These are phyloP conservation scores for Hypomecis punctinalis DNA, from an alignment of 2,888 invertebrate genomes.

Conservation along the genomic window DNA sequence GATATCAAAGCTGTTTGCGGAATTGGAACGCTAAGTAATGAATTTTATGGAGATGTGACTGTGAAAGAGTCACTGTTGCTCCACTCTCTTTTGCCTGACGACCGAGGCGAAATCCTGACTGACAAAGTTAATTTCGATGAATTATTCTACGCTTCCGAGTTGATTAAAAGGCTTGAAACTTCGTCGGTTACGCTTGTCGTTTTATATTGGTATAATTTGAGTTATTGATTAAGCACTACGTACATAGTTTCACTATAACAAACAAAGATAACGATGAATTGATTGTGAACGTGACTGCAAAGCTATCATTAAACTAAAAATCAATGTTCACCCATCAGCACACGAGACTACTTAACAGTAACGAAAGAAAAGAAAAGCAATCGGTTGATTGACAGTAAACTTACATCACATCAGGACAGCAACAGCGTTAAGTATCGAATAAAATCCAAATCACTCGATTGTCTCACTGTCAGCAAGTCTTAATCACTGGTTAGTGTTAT, in stretches of 20 bases:
- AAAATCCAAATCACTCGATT: slow-evolving; percentile 26
- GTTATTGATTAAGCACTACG: slow-evolving; percentile 25
- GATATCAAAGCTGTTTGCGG: slow-evolving; percentile 38
- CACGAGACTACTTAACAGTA: background rate
- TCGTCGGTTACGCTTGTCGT: background rate
- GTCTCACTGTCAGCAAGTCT: slow-evolving; percentile 19
- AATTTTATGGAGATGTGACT: slow-evolving; percentile 29
- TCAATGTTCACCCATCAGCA: no score
- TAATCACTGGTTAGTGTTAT: slow-evolving; percentile 25
- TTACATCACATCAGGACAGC: slow-evolving; percentile 44
- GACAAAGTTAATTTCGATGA: background rate
- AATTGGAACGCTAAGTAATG: slow-evolving; percentile 38
- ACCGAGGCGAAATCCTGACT: slow-evolving; percentile 1
- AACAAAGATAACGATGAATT: slow-evolving; percentile 10
- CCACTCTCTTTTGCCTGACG: background rate
- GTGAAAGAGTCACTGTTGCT: slow-evolving; percentile 6
- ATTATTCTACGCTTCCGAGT: background rate
- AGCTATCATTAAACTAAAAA: background rate
- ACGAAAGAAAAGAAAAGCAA: slow-evolving; percentile 8
- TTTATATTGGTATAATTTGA: slow-evolving; percentile 22
- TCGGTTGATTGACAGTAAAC: slow-evolving; percentile 28
- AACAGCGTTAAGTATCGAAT: slow-evolving; percentile 24
- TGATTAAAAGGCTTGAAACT: background rate
- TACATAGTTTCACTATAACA: slow-evolving; percentile 4
- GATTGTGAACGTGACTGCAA: background rate